A percentile compares a stretch with the other conserved stretches of the same genome.
phyloP scores from a whole-genome alignment of 1,140 invertebrate genomes.

The Tribolium madens region DNA sequence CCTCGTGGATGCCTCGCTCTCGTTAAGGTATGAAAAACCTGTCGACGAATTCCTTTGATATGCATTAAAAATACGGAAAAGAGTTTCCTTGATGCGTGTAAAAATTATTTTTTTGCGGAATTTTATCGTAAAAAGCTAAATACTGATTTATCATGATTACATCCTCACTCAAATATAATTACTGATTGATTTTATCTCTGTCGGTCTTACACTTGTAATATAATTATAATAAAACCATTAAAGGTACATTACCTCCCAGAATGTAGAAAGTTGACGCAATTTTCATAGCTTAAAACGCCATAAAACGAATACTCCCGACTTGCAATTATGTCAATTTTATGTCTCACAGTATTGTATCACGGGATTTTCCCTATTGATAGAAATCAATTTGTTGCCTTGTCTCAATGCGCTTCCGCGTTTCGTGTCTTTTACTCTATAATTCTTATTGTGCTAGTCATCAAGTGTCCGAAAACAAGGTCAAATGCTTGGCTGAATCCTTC shows the following conservation, averaged over 20 bases:
- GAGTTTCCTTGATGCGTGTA: not conserved
- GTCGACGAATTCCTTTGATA: constrained; percentile 36
- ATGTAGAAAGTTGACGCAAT: not conserved
- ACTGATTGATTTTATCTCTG: not conserved
- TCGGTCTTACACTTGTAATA: not conserved
- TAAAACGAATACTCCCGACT: not conserved
- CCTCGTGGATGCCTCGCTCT: constrained; percentile 47
- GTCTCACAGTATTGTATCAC: not conserved
- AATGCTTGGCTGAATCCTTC: constrained; percentile 35
- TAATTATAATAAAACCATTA: not conserved
- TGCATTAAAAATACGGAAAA: constrained; percentile 16
- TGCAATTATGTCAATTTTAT: not conserved
- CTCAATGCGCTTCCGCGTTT: constrained; percentile 12
- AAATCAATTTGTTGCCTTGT: constrained; percentile 3
- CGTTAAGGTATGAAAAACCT: constrained; percentile 41
- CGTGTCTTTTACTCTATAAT: not conserved
- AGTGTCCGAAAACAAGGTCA: constrained; percentile 29
- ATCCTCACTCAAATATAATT: not conserved
- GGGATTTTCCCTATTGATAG: not conserved
- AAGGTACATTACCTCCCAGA: not conserved
- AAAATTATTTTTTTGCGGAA: not conserved
- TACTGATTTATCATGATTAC: not conserved
- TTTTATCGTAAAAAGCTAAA: not conserved
- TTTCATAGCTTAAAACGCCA: not conserved
- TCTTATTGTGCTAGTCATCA: constrained; percentile 28